These are phyloP conservation scores for Synergus gifuensis DNA, from an alignment of 2,888 invertebrate species.

Conservation along the genomic window DNA sequence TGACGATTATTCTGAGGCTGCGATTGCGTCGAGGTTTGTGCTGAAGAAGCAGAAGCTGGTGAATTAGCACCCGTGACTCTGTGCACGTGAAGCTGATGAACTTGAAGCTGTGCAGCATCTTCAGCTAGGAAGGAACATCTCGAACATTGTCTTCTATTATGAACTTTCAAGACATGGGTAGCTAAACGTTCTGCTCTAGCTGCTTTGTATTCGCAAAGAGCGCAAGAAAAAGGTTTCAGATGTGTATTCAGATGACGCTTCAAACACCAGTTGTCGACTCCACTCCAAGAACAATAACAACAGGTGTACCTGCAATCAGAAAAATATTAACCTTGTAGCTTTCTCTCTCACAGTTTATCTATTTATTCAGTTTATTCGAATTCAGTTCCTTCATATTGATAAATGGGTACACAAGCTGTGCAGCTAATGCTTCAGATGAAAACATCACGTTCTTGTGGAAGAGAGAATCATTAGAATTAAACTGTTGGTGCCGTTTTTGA, in stretches of 20 bases:
- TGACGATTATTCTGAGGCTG: slow-evolving; percentile 56
- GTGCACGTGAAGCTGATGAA: slow-evolving; percentile 82
- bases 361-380: background rate
- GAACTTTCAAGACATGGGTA: slow-evolving; percentile 94
- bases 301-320: slow-evolving; percentile 84
- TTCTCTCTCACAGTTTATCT: background rate
- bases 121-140: slow-evolving; percentile 93
- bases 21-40: slow-evolving; percentile 49
- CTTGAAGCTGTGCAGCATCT: slow-evolving; percentile 87
- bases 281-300: slow-evolving; percentile 95
- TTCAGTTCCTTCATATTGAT: background rate
- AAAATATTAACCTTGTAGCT: background rate
- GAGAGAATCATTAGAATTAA: slow-evolving; percentile 1
- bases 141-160: slow-evolving; percentile 93
- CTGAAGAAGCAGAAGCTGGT: slow-evolving; percentile 56
- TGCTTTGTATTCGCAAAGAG: slow-evolving; percentile 95
- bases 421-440: slow-evolving; percentile 20
- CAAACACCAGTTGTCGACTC: slow-evolving; percentile 95
- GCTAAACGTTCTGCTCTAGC: slow-evolving; percentile 93
- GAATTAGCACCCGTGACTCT: slow-evolving; percentile 67
- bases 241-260: slow-evolving; percentile 96
- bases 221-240: slow-evolving; percentile 93
- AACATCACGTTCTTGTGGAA: background rate
- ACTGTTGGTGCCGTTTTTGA: background rate
- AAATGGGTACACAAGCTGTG: slow-evolving; percentile 29